Evolutionary conservation across 2,888 invertebrate species (phyloP), one percentile per base, ranked within the genome.

Genomic region (Cremastobaeus sp.): DNA sequence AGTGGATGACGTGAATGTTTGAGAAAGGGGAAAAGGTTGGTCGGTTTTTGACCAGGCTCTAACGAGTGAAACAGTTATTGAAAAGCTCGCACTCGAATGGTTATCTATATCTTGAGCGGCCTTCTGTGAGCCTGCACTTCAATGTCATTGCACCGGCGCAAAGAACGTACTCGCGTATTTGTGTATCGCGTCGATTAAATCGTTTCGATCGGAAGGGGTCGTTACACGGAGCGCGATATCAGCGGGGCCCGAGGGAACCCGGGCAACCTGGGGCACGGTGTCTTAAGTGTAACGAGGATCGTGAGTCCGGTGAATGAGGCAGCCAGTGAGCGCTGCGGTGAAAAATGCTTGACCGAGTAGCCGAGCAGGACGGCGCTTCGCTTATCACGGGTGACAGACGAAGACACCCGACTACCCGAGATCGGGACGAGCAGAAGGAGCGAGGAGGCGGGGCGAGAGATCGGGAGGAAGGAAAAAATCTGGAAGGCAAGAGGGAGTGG

Each of bases 401-500:
- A 43, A n/a, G n/a, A n/a, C n/a, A n/a, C n/a, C n/a, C n/a, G n/a
- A n/a, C n/a, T n/a, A n/a, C n/a, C n/a, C n/a, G n/a, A n/a, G n/a
- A n/a, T n/a, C n/a, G 28, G 21, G 57, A 32, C 0, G 43, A 45
- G 65, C 28, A 41, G 48, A 52, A 57, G 64, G 70, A 62, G 66
- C 81, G 83, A 82, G 82, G 85, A 83, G 83, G 83, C 83, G 83
- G 83, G 35, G 2, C 48, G 60, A 35, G 39, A 41, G 43, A 32
- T 32, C 8, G 76, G 77, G 74, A 74, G 76, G 79, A 76, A 76
- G 78, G 74, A 79, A 82, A 74, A 76, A 77, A 66, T 68, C 65
- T 72, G 70, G 76, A 76, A 76, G 73, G 78, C 78, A 79, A 82
- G 84, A 83, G 83, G 86, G 84, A 84, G 84, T 84, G 83, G 84